A percentile compares a stretch with the other conserved stretches of the same genome.
Conservation (phyloP, 2,113 vertebrate species). For the Paracanthobrama guichenoti region DNA sequence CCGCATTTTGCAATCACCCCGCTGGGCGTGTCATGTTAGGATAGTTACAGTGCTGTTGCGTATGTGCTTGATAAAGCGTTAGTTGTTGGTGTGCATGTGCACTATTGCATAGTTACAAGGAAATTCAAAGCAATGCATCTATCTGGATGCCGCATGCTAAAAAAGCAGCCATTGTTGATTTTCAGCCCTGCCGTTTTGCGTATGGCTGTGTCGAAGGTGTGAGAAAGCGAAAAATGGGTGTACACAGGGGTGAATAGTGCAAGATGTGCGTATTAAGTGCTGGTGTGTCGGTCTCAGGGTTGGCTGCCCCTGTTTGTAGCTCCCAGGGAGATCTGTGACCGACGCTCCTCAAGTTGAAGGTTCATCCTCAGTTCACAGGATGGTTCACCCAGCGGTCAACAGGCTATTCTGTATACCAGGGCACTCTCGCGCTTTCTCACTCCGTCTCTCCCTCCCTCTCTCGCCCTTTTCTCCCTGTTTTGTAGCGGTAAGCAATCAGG, state of each 20-base stretch:
- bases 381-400: constrained; percentile 78
- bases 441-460: constrained; percentile 49
- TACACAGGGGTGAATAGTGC: constrained; percentile 31
- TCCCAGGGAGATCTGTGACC: constrained; percentile 75
- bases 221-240: constrained; percentile 39
- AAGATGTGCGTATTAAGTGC: constrained; percentile 44
- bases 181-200: constrained; percentile 41
- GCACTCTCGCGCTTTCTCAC: constrained; percentile 14
- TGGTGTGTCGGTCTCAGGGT: constrained; percentile 59
- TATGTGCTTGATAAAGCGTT: constrained; percentile 57
- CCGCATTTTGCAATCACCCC: constrained; percentile 62
- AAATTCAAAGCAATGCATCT: neutral
- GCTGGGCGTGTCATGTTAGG: constrained; percentile 58
- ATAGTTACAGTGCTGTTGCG: constrained; percentile 55
- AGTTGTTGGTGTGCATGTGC: constrained; percentile 42
- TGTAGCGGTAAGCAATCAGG: constrained; percentile 54
- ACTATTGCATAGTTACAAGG: neutral
- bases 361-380: constrained; percentile 79
- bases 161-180: constrained; percentile 1
- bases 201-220: constrained; percentile 3
- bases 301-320: constrained; percentile 63
- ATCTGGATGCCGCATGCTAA: neutral
- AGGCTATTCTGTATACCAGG: constrained; percentile 60
- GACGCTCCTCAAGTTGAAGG: constrained; percentile 75
- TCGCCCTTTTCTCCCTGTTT: constrained; percentile 46